Conservation (phyloP, 2,797 vertebrate species). For the Phoebastria nigripes region DNA sequence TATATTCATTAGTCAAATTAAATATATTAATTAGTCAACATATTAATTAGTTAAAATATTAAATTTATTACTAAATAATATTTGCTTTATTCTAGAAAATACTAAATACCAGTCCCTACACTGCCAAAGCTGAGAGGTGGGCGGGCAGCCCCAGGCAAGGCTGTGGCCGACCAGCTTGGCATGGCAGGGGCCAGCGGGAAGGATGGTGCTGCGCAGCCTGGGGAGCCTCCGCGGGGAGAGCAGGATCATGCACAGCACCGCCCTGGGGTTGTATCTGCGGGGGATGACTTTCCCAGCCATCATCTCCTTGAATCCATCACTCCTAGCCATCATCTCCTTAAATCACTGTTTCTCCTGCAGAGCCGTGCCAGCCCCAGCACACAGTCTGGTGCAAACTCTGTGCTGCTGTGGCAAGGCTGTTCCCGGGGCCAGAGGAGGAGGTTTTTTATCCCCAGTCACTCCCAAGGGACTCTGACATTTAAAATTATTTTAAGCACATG, state of each 20-base stretch:
- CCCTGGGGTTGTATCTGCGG: neutral
- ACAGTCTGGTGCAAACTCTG: neutral
- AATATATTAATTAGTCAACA: neutral
- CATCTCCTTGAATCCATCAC: neutral
- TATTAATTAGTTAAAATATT: neutral
- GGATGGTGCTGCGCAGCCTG: neutral
- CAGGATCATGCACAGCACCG: neutral
- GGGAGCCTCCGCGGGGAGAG: neutral
- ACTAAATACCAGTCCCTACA: neutral
- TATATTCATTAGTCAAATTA: neutral
- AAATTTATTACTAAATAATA: neutral
- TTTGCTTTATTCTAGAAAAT: neutral
- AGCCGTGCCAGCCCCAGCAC: rapidly evolving
- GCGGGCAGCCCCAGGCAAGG: neutral
- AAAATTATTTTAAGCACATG: neutral
- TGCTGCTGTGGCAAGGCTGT: neutral
- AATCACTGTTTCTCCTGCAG: rapidly evolving
- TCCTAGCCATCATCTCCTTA: neutral
- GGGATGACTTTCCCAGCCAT: neutral
- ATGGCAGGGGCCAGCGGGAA: neutral
- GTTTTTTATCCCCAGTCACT: neutral
- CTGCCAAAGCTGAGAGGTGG: neutral
- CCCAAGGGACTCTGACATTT: neutral
- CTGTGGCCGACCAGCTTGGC: rapidly evolving
- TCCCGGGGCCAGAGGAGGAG: neutral